Evolutionary conservation across 2,888 invertebrate genomes (phyloP).

Genomic region (Drosophila anceps): DNA sequence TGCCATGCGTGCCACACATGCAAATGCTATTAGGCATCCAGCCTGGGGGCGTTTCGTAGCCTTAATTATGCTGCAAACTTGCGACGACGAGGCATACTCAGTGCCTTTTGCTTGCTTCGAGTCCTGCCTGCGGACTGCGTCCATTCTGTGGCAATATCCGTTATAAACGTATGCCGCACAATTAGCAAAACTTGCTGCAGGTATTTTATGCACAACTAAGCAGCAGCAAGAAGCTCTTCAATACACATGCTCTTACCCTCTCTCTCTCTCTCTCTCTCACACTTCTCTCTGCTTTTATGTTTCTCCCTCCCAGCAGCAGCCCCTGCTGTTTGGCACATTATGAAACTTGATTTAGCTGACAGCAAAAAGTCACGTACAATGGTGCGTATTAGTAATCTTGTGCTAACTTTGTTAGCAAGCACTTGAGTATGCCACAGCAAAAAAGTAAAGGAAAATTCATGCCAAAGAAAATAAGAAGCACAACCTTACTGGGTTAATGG

Average conservation of each 20-base stretch:
- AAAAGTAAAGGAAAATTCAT: slow-evolving; percentile 13
- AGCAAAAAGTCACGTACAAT: slow-evolving; percentile 78
- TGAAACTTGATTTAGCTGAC: slow-evolving; percentile 79
- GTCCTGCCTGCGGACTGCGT: slow-evolving; percentile 21
- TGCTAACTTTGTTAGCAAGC: slow-evolving; percentile 73
- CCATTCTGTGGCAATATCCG: slow-evolving; percentile 47
- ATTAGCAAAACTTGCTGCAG: slow-evolving; percentile 66
- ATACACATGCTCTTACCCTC: not conserved
- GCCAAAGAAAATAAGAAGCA: slow-evolving; percentile 12
- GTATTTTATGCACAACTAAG: slow-evolving; percentile 58
- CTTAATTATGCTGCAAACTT: slow-evolving; percentile 76
- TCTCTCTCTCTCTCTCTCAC: not conserved
- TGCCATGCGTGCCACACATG: slow-evolving; percentile 69
- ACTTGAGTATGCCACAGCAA: slow-evolving; percentile 59
- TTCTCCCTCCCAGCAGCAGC: not conserved
- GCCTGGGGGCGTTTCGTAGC: slow-evolving; percentile 58
- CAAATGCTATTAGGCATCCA: slow-evolving; percentile 61
- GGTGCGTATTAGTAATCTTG: slow-evolving; percentile 76
- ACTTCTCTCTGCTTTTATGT: not conserved
- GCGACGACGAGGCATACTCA: slow-evolving; percentile 27
- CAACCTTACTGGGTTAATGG: slow-evolving; percentile 50
- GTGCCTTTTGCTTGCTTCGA: slow-evolving; percentile 1
- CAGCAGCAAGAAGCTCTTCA: slow-evolving; percentile 13
- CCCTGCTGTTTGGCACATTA: slow-evolving; percentile 58
- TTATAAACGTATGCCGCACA: slow-evolving; percentile 54